Base-by-base conservation (phyloP, 2,797 vertebrate species). In the Myotis myotis region DNA sequence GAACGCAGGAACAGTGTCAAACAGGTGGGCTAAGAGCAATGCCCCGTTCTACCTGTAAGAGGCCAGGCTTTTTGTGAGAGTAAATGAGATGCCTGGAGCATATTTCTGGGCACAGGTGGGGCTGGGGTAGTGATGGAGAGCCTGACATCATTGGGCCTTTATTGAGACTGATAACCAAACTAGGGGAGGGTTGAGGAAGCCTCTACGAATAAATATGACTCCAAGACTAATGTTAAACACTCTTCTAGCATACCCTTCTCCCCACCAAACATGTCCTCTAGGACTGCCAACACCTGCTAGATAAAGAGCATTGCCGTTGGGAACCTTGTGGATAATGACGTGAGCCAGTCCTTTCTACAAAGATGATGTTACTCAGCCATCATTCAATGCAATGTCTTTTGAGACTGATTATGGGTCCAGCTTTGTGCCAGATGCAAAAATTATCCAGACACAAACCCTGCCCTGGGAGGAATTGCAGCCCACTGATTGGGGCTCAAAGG, bases 221-320 rank as follows among this genome's bases (percentile, higher is more conserved):
- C 93, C 85, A 96, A 86, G 89, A 89, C 96, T 97, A 98, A 97
- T 97, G 97, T 93, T 97, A 96, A 96, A 97, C 97, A 94, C 81
- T 17, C 68, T 79, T 84, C 25, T 84, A 95, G 91, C 95, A 96
- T 89, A 85, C 15, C 71, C 81, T 87, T 87, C 49, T 87, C 60
- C 87, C 51, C 38, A 88, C 49, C 71, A 90, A 70, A 72, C 30
- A 75, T 22, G 15, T 87, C 47, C 66, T 82, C 57, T 82, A 22
- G 82, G 79, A 79, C 74, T 78, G 72, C 83, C 89, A 92, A 81
- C 81, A 93, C 87, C 76, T 93, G 89, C 55, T 84, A 90, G 94
- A 82, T 82, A 83, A 89, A 71, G 79, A 47, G 36, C 53, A 92
- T n/a, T 88, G 75, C 76, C 41, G 1, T 33, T 75, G 88, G 74